Conservation (phyloP, 2,797 vertebrate genomes). For the Enteromius paludinosus region DNA sequence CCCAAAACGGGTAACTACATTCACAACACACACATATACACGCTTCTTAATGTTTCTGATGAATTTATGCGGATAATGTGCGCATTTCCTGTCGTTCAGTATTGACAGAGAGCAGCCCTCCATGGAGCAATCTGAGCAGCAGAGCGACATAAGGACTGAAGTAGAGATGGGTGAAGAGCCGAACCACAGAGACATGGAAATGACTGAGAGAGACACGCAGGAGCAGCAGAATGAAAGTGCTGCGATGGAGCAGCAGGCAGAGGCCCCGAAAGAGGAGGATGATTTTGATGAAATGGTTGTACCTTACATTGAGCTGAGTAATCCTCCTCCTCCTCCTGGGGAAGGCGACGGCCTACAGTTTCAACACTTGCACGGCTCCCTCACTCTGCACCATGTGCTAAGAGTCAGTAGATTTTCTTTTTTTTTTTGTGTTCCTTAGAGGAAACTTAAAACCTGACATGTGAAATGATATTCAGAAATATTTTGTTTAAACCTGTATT, state of each 20-base stretch:
- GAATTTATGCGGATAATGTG: neutral
- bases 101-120: neutral
- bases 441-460: neutral
- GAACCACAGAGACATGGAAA: neutral
- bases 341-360: slow-evolving; percentile 39
- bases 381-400: slow-evolving; percentile 37
- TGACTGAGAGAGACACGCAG: too few relatives aligned
- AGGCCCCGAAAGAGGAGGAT: neutral
- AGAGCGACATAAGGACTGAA: neutral
- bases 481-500: neutral
- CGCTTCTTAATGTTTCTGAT: neutral
- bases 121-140: neutral
- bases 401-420: slow-evolving; percentile 6
- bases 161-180: neutral
- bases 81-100: neutral
- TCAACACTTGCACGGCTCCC: neutral
- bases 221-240: slow-evolving; percentile 1
- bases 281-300: slow-evolving; percentile 5
- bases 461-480: neutral
- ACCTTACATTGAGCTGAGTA: neutral
- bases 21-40: neutral
- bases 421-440: neutral
- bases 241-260: neutral
- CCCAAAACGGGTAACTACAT: slow-evolving; percentile 27
- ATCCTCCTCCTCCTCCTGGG: neutral